Base-by-base conservation (phyloP, 2,797 vertebrate genomes). In the Gadopsis bispinosus region DNA sequence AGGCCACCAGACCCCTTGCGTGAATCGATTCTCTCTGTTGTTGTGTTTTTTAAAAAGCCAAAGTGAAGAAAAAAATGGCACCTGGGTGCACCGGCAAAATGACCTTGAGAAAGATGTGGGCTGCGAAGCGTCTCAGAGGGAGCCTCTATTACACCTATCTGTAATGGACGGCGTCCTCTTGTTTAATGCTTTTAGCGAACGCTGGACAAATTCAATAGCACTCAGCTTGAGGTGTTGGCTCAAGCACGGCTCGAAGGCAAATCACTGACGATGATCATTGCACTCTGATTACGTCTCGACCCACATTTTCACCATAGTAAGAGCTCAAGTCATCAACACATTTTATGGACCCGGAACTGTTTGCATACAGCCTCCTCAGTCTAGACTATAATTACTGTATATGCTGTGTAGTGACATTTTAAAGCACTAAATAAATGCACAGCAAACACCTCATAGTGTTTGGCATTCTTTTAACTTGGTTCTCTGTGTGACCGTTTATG, bases 171-270 rank as follows among this genome's bases (percentile, higher is more conserved):
- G 1, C n/a, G 69, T 84, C 74, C 31, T 75, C 37, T 43, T 63
- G 61, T 77, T 80, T 59, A 79, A 73, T n/a, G 17, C 73, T 71
- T 9, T 82, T 61, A 80, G 26, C 51, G 66, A 55, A 73, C 73
- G 53, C 39, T 19, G 16, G 74, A 79, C 56, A 62, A 50, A 22
- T 81, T 76, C 68, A 85, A 90, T 81, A 75, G 47, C 33, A 7
- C 54, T 65, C 66, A 8, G 75, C 53, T 35, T 29, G 67, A 83
- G 67, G 29, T 3, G 77, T 0, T 64, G 13, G 26, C n/a, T n/a
- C n/a, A n/a, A n/a, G 68, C 56, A 3, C 16, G 1, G 17, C 53
- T 50, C 8, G 1, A 37, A 59, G 53, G 54, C 47, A 62, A 73
- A 65, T 78, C 51, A 0, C 45, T 4, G 31, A 17, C 19, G 4